phyloP scores from a whole-genome alignment of 2,113 vertebrate genomes.

The Gopherus flavomarginatus region DNA sequence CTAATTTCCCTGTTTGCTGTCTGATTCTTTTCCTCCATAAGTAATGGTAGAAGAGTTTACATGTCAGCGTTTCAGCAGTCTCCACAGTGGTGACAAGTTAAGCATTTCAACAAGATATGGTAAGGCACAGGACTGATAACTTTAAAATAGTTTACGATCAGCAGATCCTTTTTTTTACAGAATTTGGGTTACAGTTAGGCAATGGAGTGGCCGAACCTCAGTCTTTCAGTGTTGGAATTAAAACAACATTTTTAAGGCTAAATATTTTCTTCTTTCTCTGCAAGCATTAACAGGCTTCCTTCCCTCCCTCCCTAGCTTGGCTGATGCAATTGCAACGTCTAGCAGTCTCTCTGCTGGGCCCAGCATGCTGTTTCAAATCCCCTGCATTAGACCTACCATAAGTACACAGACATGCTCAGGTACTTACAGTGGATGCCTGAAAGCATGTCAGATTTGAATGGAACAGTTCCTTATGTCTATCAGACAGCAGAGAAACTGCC shows the following conservation, averaged over 20 bases:
- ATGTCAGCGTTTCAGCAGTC: background rate
- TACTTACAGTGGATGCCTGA: conserved; percentile 12
- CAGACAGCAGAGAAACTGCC: background rate
- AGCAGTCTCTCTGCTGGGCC: conserved; percentile 33
- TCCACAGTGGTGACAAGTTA: background rate
- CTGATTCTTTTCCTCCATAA: background rate
- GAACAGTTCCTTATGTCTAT: background rate
- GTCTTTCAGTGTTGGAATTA: background rate
- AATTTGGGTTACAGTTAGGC: background rate
- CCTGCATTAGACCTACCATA: background rate
- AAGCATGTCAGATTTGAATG: conserved; percentile 19
- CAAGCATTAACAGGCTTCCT: background rate
- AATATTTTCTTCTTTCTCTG: background rate
- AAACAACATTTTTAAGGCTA: conserved; percentile 7
- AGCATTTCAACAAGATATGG: background rate
- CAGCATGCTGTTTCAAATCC: background rate
- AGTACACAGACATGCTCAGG: background rate
- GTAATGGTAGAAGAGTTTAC: background rate
- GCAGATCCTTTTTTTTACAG: background rate
- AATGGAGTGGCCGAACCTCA: background rate
- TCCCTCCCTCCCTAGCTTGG: background rate
- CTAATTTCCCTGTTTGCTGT: background rate
- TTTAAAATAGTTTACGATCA: background rate
- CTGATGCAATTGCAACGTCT: conserved; percentile 37
- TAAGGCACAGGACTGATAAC: background rate